Conservation (phyloP, 2,797 vertebrate species). For the Hephaestus fuliginosus region DNA sequence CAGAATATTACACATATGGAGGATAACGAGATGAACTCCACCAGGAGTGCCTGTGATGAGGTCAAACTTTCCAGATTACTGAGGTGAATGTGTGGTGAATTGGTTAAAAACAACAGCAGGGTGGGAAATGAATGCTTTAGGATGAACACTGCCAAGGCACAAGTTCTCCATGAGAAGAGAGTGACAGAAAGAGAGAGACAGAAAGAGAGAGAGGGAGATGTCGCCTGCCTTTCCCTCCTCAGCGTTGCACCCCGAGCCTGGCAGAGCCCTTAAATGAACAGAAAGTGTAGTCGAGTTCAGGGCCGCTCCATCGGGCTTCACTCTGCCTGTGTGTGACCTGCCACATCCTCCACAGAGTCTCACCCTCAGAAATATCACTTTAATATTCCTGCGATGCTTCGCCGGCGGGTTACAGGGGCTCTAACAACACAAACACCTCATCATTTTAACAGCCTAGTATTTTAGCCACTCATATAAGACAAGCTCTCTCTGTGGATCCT, state of each 20-base stretch:
- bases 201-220: not conserved
- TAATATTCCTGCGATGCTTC: constrained; percentile 50
- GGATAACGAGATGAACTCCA: constrained; percentile 24
- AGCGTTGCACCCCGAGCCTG: not conserved
- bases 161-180: constrained; percentile 33
- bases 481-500: constrained; percentile 5
- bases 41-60: constrained; percentile 24
- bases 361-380: constrained; percentile 60
- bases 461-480: not conserved
- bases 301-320: not conserved
- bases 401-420: constrained; percentile 12
- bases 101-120: constrained; percentile 31
- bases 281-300: not conserved
- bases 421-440: constrained; percentile 8
- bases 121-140: constrained; percentile 21
- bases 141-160: constrained; percentile 41
- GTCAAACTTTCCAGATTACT: constrained; percentile 17
- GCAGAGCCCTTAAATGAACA: not conserved
- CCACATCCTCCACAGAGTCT: constrained; percentile 2
- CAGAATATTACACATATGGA: constrained; percentile 8
- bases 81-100: constrained; percentile 35
- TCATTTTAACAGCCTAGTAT: constrained; percentile 3
- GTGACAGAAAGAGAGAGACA: constrained; percentile 2
- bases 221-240: not conserved
- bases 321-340: not conserved